phyloP scores from a whole-genome alignment of 2,797 vertebrate species.

The Onychomys torridus region DNA sequence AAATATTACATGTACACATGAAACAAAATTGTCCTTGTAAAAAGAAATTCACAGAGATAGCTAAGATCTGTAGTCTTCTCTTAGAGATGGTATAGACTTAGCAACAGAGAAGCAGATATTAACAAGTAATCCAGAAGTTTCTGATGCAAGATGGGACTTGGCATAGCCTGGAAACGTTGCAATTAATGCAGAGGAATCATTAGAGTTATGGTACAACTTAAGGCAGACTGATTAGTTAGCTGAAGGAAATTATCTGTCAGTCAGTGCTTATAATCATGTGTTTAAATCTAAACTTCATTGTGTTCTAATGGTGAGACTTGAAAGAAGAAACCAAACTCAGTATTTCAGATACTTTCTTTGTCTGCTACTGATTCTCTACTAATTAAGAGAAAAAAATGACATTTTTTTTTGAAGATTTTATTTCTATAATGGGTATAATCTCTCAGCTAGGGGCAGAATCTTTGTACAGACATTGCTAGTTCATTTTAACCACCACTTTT shows the following conservation, averaged over 20 bases:
- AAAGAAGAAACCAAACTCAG: not conserved
- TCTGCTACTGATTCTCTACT: not conserved
- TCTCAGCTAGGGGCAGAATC: not conserved
- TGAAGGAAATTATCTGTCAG: not conserved
- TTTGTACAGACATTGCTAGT: not conserved
- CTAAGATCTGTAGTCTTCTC: not conserved
- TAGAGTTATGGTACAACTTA: not conserved
- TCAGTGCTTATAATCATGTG: not conserved
- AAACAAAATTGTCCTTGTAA: constrained; percentile 8
- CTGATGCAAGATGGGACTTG: not conserved
- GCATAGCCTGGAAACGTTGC: not conserved
- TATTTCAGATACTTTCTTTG: not conserved
- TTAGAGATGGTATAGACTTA: not conserved
- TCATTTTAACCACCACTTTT: not conserved
- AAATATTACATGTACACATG: not conserved
- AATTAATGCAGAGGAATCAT: not conserved
- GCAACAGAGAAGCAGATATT: not conserved
- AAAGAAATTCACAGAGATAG: not conserved
- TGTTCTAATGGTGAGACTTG: not conserved
- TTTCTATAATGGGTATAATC: not conserved
- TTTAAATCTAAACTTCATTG: constrained; percentile 19
- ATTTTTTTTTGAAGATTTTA: not conserved
- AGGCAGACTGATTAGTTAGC: not conserved
- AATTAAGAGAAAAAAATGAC: not conserved
- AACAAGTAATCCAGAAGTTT: not conserved